Conservation (phyloP, 2,888 invertebrate genomes). For the Strigamia maritima region DNA sequence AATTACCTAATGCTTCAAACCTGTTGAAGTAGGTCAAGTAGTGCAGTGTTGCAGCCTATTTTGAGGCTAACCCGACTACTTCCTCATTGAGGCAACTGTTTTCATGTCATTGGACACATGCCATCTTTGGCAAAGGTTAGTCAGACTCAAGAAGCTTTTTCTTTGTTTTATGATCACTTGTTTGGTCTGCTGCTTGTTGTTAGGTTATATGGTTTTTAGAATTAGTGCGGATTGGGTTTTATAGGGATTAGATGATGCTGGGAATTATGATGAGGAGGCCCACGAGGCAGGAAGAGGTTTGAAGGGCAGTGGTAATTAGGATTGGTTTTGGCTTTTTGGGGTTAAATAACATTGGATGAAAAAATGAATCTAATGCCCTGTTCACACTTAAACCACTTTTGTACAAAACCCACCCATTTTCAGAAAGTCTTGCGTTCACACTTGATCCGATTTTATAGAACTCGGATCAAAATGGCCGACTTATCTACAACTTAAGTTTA, state of each 20-base stretch:
- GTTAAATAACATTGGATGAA: too few species aligned
- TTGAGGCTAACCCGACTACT: background rate
- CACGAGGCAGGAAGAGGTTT: background rate
- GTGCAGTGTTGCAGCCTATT: slow-evolving; percentile 1
- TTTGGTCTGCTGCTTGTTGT: background rate
- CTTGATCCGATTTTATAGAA: too few species aligned
- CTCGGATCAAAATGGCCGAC: too few species aligned
- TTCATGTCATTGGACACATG: background rate
- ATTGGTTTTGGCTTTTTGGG: too few species aligned
- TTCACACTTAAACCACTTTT: too few species aligned
- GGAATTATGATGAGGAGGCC: background rate
- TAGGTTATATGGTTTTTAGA: too few species aligned
- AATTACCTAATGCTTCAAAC: background rate
- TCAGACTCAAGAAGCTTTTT: background rate
- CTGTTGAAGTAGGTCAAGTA: background rate
- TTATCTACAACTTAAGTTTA: too few species aligned
- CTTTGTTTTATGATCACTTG: background rate
- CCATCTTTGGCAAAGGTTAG: background rate
- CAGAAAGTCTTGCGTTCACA: too few species aligned
- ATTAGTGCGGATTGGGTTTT: background rate
- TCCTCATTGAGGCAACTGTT: background rate
- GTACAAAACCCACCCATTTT: too few species aligned
- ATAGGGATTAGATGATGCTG: too few species aligned
- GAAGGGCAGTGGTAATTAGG: background rate
- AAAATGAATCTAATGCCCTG: too few species aligned